phyloP scores from a whole-genome alignment of 2,113 vertebrate genomes.

The Sturnira hondurensis region DNA sequence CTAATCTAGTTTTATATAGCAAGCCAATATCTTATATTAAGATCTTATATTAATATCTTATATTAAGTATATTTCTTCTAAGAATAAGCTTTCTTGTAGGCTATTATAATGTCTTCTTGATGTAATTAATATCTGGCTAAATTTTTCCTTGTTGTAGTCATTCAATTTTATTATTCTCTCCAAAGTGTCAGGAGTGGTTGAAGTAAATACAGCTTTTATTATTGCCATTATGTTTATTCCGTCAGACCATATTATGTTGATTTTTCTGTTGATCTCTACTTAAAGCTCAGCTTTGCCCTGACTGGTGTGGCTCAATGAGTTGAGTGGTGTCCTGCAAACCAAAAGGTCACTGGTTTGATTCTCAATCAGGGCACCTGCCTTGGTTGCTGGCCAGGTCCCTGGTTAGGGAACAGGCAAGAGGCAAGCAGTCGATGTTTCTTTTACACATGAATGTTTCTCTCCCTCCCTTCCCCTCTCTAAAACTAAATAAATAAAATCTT shows the following conservation, averaged over 20 bases:
- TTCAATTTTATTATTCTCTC: conserved; percentile 29
- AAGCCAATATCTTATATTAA: no score
- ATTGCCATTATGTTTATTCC: not conserved
- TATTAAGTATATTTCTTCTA: conserved; percentile 6
- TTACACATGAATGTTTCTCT: no score
- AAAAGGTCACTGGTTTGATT: no score
- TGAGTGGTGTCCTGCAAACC: no score
- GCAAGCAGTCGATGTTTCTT: no score
- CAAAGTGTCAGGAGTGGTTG: not conserved
- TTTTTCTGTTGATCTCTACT: not conserved
- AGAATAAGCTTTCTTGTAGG: not conserved
- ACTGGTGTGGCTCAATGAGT: no score
- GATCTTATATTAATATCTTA: no score
- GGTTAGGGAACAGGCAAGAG: no score
- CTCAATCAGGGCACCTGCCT: no score
- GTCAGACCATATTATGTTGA: not conserved
- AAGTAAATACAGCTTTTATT: conserved; percentile 20
- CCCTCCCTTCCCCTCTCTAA: no score
- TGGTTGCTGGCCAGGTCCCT: no score
- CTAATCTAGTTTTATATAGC: not conserved
- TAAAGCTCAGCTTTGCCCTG: not conserved
- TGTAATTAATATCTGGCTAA: not conserved
- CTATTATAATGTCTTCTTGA: not conserved
- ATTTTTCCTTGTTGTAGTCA: not conserved
- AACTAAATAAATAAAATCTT: no score